These are phyloP conservation scores for Cichlasoma orientale DNA, from an alignment of 2,797 vertebrate genomes.

Conservation along the genomic window DNA sequence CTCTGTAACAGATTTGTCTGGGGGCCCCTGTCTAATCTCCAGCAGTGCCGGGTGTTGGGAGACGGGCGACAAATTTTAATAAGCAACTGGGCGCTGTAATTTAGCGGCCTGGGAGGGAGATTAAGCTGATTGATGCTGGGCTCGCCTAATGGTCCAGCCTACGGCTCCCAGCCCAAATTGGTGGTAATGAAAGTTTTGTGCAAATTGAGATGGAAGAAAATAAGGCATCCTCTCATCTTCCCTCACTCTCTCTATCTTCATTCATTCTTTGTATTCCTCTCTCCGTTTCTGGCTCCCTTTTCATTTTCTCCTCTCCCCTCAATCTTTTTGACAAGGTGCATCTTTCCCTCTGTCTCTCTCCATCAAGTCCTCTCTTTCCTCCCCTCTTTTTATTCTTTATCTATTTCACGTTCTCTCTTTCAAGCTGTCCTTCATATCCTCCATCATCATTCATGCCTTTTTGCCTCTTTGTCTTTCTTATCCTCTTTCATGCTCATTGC, in stretches of 20 bases:
- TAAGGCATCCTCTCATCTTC: constrained; percentile 58
- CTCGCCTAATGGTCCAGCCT: constrained; percentile 82
- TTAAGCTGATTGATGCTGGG: constrained; percentile 83
- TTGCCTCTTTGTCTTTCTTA: constrained; percentile 20
- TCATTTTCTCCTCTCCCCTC: constrained; percentile 39
- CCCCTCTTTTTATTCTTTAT: constrained; percentile 9
- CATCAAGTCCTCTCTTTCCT: constrained; percentile 3
- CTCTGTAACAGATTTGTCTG: constrained; percentile 76
- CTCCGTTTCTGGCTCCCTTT: constrained; percentile 20
- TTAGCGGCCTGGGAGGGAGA: constrained; percentile 80
- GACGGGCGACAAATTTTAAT: constrained; percentile 82
- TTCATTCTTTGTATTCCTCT: constrained; percentile 39
- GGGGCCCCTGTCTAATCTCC: constrained; percentile 74
- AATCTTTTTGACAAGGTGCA: constrained; percentile 43
- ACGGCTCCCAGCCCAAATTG: constrained; percentile 78
- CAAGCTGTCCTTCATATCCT: constrained; percentile 29
- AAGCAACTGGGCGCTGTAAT: constrained; percentile 79
- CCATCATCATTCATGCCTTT: constrained; percentile 25
- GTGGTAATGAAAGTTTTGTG: constrained; percentile 88
- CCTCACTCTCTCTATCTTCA: constrained; percentile 50
- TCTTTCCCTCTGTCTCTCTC: constrained; percentile 24
- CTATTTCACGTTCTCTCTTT: constrained; percentile 26
- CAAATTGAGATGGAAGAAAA: constrained; percentile 81
- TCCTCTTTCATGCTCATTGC: constrained; percentile 24
- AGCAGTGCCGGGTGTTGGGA: constrained; percentile 70